Evolutionary conservation across 2,113 vertebrate species (phyloP), one percentile per base, ranked within the genome.

Genomic region (Dromaius novaehollandiae): DNA sequence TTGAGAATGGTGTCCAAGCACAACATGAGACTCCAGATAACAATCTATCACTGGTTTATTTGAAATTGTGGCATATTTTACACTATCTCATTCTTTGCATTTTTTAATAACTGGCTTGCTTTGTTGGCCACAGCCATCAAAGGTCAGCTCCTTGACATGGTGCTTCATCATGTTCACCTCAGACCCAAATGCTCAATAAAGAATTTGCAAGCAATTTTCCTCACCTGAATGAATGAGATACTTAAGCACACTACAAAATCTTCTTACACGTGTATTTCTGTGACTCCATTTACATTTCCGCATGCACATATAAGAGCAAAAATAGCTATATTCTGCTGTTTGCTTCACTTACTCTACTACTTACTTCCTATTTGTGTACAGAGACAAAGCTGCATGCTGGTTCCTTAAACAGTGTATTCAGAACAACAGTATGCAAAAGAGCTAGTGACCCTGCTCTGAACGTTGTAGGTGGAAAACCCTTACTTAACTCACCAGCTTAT

Each of bases 21-120:
- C 50, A 85, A 50, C 4, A n/a, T 6, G 5, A 65, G 42, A 85
- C 17, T 58, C 34, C 30, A 50, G 56, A 1, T 69, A 83, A 40
- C n/a, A 82, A 21, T 53, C 11, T 76, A 4, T 40, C 28, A 38
- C 9, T 21, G 20, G 4, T 63, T 94, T 75, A 78, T 9, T 10
- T 66, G 34, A 53, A 50, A 73, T 9, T 58, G 30, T 32, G 73
- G 9, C 53, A 70, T 53, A 64, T 86, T 85, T 88, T 28, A 83
- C 36, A 48, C 5, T 44, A 38, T 46, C 58, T 88, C 38, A 15
- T 40, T 74, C 44, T 69, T 70, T 9, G 8, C 14, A 69, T 42
- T 83, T 86, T 86, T 91, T 74, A 88, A 25, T 40, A 89, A 88
- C 9, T 88, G 83, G 6, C 34, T 91, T 76, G 71, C 30, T 77